phyloP scores from a whole-genome alignment of 2,113 vertebrate species.

The Tinamus guttatus region DNA sequence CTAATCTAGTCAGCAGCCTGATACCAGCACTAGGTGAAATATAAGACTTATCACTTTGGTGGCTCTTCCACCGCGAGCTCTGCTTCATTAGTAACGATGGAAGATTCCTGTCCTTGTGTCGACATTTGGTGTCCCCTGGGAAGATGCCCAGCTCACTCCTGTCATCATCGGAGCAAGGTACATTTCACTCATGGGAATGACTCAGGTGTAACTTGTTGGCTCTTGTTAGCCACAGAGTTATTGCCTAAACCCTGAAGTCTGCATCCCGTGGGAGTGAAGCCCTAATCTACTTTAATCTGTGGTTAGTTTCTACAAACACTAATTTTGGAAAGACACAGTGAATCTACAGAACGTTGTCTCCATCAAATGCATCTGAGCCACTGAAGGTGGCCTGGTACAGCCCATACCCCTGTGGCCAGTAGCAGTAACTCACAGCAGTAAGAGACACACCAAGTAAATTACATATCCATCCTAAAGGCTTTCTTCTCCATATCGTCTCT shows the following conservation, averaged over 20 bases:
- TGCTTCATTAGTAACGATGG: not conserved
- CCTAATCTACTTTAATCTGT: not conserved
- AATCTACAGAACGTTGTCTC: not conserved
- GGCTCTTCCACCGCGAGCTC: not conserved
- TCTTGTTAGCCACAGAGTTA: conserved; percentile 27
- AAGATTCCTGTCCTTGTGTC: not conserved
- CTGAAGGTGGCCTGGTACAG: not conserved
- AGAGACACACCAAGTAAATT: not conserved
- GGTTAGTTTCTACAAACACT: conserved; percentile 8
- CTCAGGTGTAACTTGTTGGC: conserved; percentile 39
- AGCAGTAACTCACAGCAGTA: not conserved
- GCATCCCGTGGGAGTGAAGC: not conserved
- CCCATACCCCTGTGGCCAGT: not conserved
- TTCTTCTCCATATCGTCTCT: not conserved
- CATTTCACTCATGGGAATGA: conserved; percentile 16
- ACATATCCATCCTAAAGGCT: not conserved
- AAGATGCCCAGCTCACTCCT: not conserved
- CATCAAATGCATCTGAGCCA: not conserved
- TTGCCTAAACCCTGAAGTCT: not conserved
- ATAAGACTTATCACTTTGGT: not conserved
- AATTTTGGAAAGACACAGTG: not conserved
- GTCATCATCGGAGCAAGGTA: not conserved
- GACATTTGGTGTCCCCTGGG: not conserved
- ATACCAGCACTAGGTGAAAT: not conserved
- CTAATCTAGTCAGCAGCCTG: not conserved